These are phyloP conservation scores for Gisinianus flammeolus DNA, from an alignment of 2,888 invertebrate genomes.

Conservation along the genomic window DNA sequence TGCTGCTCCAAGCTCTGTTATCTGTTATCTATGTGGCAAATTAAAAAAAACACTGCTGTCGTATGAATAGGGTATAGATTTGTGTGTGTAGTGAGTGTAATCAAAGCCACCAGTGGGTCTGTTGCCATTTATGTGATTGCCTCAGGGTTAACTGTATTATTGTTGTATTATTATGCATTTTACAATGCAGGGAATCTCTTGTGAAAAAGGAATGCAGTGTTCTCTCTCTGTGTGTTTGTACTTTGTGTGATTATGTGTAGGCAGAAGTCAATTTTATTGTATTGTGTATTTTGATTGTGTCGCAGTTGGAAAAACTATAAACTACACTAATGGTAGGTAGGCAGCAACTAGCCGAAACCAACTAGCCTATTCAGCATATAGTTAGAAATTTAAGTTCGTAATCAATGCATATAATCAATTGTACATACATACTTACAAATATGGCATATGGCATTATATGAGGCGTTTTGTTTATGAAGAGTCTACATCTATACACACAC, in stretches of 20 bases:
- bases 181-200: no score
- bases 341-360: no score
- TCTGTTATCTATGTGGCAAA: neutral
- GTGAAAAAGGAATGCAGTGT: neutral
- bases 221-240: neutral
- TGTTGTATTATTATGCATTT: slow-evolving; percentile 14
- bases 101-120: slow-evolving; percentile 24
- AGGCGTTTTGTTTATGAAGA: no score
- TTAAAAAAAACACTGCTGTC: neutral
- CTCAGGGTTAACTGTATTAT: slow-evolving; percentile 30
- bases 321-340: no score
- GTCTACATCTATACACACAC: no score
- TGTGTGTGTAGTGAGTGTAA: neutral
- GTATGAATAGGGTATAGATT: neutral
- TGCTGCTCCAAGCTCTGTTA: neutral
- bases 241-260: neutral
- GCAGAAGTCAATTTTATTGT: slow-evolving; percentile 15
- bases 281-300: slow-evolving; percentile 11
- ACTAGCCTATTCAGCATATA: no score
- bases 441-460: no score
- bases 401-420: no score
- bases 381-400: no score
- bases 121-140: slow-evolving; percentile 21
- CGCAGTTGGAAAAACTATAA: slow-evolving; percentile 9
- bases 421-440: no score